These are phyloP conservation scores for Halcyon chelicuti DNA, from an alignment of 2,797 vertebrate genomes.

Conservation along the genomic window DNA sequence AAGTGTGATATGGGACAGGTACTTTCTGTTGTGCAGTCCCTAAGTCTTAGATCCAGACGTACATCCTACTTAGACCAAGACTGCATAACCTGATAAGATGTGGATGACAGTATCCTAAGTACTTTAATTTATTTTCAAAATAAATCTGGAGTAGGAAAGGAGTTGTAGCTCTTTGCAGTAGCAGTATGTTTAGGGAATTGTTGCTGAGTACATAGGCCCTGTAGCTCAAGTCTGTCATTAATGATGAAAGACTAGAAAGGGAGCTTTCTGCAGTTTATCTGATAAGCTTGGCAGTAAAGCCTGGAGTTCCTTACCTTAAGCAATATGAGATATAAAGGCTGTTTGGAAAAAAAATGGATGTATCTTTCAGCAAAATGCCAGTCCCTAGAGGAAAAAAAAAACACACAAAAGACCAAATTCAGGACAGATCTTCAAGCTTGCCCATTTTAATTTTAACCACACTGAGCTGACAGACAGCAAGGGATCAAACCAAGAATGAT, in stretches of 20 bases:
- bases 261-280: background rate
- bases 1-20: background rate
- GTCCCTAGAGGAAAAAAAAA: rapidly evolving
- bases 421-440: background rate
- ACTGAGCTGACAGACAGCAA: background rate
- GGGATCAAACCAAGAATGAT: background rate
- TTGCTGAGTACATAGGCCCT: background rate
- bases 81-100: background rate
- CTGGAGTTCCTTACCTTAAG: background rate
- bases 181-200: background rate
- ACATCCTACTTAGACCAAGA: background rate
- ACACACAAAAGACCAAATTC: background rate
- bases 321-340: background rate
- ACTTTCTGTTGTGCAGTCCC: background rate
- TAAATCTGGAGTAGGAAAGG: background rate
- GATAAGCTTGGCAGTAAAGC: background rate
- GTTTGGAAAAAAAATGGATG: background rate
- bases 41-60: background rate
- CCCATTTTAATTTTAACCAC: background rate
- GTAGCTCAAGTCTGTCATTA: background rate
- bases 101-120: background rate
- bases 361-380: background rate
- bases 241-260: background rate
- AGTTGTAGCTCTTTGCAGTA: background rate
- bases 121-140: background rate